Percentiles rank a stretch among this genome's conserved stretches.
Conservation (phyloP, 2,113 vertebrate species). For the Anhinga rufa region DNA sequence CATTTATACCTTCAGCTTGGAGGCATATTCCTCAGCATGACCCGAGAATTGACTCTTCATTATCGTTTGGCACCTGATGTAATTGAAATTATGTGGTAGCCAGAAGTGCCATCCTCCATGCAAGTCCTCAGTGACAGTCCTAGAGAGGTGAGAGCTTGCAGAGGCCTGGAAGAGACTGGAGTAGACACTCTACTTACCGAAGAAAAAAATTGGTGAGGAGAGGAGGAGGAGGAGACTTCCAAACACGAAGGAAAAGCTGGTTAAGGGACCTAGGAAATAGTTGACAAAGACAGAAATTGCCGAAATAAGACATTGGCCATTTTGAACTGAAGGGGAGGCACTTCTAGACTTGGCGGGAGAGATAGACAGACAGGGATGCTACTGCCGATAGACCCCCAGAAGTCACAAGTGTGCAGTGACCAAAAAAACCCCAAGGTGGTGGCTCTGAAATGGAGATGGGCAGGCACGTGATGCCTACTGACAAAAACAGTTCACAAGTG, state of each 20-base stretch:
- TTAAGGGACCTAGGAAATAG: not conserved
- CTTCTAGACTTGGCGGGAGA: accelerated
- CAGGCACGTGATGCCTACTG: accelerated
- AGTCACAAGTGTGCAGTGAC: not conserved
- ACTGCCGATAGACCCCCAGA: not conserved
- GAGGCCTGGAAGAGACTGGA: not conserved
- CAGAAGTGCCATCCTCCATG: not conserved
- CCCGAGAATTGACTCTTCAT: not conserved
- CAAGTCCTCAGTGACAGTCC: not conserved
- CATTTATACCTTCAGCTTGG: not conserved
- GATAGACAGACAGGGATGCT: too few species aligned
- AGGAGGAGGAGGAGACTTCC: not conserved
- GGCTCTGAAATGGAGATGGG: not conserved
- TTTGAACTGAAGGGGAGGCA: not conserved
- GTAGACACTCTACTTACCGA: not conserved
- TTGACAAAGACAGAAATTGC: not conserved
- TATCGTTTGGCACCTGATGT: not conserved
- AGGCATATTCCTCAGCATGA: not conserved
- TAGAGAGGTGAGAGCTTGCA: not conserved
- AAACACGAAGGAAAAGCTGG: not conserved
- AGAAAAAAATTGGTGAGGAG: not conserved
- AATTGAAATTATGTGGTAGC: not conserved
- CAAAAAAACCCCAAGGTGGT: not conserved
- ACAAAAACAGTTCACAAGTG: not conserved
- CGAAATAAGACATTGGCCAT: not conserved